These are phyloP conservation scores for Australoheros scitulus DNA, from an alignment of 2,113 vertebrate species.

Conservation along the genomic window DNA sequence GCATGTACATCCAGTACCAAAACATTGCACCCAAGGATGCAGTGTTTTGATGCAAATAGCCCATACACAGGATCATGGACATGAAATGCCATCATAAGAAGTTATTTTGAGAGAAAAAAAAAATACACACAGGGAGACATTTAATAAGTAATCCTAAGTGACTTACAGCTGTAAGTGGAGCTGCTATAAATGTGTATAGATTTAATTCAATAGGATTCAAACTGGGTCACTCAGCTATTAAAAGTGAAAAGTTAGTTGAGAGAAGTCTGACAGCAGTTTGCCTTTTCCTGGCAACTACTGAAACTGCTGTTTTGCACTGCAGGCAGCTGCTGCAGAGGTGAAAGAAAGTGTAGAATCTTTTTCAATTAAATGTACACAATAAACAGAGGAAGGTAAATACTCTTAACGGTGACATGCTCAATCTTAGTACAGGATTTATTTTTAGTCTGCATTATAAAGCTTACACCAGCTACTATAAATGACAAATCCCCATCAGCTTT, in stretches of 20 bases:
- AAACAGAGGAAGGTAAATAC: conserved; percentile 16
- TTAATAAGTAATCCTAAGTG: conserved; percentile 58
- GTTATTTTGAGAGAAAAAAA: conserved; percentile 54
- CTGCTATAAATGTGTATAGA: conserved; percentile 58
- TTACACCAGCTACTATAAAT: conserved; percentile 2
- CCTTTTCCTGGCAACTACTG: conserved; percentile 18
- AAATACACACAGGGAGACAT: conserved; percentile 18
- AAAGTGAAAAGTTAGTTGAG: conserved; percentile 59
- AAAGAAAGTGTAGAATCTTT: conserved; percentile 3
- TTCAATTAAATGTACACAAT: conserved; percentile 54
- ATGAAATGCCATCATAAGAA: conserved; percentile 23
- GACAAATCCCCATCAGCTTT: conserved; percentile 28
- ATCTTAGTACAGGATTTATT: conserved; percentile 22
- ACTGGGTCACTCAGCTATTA: conserved; percentile 74
- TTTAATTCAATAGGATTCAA: conserved; percentile 70
- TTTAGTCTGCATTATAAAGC: background rate
- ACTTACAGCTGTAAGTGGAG: conserved; percentile 63
- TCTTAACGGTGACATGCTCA: conserved; percentile 13
- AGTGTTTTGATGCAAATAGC: background rate
- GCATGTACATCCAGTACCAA: background rate
- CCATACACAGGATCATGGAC: conserved; percentile 34
- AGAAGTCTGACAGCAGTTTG: conserved; percentile 52
- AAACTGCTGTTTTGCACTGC: conserved; percentile 32
- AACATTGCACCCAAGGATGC: background rate
- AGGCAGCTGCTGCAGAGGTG: conserved; percentile 31